Evolutionary conservation across 2,113 vertebrate genomes (phyloP), one percentile per base, ranked within the genome.

Genomic region (Gobio gobio): DNA sequence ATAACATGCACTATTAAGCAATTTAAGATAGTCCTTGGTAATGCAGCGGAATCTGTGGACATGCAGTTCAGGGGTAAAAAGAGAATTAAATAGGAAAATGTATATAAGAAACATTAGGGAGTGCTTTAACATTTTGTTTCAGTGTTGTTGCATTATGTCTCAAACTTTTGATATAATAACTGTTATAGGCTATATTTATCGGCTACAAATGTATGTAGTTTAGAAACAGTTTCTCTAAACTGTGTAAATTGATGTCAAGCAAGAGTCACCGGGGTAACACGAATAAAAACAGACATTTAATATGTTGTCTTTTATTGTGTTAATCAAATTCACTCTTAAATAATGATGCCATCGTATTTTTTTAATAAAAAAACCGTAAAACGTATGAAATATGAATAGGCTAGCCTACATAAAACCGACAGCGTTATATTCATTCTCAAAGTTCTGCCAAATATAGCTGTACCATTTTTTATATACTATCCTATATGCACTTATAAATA

Each of bases 1-100:
- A 95, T 94, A 94, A 92, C 91, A 84, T 68, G 82, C 61, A 40
- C 80, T 75, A 83, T 86, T 82, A 88, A 81, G 85, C 78, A 82
- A 78, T 83, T 87, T 82, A 87, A 74, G 72, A 82, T 74, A 82
- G 54, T 63, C 66, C 12, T 56, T 78, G 54, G 49, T 82, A 82
- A 82, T 61, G 63, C 83, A 76, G 29, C 72, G 83, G 83, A 66
- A 26, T 66, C 78, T 10, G 51, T 59, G 61, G 40, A 64, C 59
- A 68, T 20, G 29, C 61, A 83, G 47, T 51, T 51, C 47, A 40
- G 47, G 7, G 9, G 80, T 24, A 51, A 51, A 16, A 64, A 10
- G 40, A 80, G n/a, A 20, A 47, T 20, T 24, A 80, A 80, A 80
- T 26, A 12, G 16, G 16, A 51, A 49, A 22, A 66, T 58, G 47